A percentile compares a stretch with the other conserved stretches of the same genome.
Evolutionary conservation across 92 coral and sea anemone genomes (phyloP).

Genomic region (Palythoa heliodiscus): DNA sequence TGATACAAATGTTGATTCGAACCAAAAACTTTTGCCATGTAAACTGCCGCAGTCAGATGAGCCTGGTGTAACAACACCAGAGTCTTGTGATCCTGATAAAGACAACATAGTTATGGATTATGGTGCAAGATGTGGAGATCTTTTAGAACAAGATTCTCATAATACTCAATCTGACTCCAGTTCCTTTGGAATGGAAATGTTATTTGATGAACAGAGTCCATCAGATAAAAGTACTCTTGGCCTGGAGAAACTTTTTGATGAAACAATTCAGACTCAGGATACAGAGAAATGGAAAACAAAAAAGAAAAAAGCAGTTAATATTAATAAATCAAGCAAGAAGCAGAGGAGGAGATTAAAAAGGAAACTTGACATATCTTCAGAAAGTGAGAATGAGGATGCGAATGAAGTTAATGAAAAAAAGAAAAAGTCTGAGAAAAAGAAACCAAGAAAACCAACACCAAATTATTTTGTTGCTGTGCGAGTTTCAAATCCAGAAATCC

Average conservation of each 20-base stretch:
- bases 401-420: background rate
- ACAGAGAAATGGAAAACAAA: slow-evolving; percentile 31
- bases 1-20: background rate
- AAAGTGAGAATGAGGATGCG: background rate
- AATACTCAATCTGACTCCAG: slow-evolving; percentile 25
- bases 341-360: slow-evolving; percentile 8
- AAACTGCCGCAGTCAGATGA: background rate
- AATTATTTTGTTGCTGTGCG: slow-evolving; percentile 90
- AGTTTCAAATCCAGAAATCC: slow-evolving; percentile 83
- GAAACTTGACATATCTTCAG: slow-evolving; percentile 14
- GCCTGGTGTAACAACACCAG: background rate
- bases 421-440: slow-evolving; percentile 18
- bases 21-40: background rate
- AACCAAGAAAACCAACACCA: slow-evolving; percentile 62
- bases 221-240: slow-evolving; percentile 55
- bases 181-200: slow-evolving; percentile 27
- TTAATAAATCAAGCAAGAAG: slow-evolving; percentile 25
- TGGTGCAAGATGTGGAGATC: background rate
- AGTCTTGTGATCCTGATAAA: background rate
- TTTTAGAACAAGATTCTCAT: background rate
- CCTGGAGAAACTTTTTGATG: slow-evolving; percentile 57
- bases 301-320: slow-evolving; percentile 2
- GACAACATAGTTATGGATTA: background rate
- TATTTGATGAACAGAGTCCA: slow-evolving; percentile 35
- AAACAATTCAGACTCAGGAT: slow-evolving; percentile 33